Evolutionary conservation across 2,113 vertebrate species (phyloP).

Genomic region (Otolemur garnettii): DNA sequence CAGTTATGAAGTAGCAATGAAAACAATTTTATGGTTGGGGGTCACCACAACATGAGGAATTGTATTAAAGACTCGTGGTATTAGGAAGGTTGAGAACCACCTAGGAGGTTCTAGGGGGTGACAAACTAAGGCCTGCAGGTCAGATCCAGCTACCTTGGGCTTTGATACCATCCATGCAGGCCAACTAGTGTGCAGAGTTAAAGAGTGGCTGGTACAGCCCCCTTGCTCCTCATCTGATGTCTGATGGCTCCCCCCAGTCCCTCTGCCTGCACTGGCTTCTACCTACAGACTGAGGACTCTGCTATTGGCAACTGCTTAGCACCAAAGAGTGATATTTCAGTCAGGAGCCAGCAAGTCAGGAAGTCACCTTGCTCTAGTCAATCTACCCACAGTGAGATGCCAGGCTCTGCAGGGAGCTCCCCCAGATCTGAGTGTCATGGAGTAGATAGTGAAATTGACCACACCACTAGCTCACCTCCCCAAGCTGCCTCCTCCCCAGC

Average conservation of each 20-base stretch:
- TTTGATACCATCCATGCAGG: background rate
- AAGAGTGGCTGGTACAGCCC: background rate
- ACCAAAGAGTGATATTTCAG: background rate
- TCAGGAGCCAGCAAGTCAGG: background rate
- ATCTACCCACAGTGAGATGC: background rate
- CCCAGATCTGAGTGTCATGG: background rate
- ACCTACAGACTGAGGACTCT: background rate
- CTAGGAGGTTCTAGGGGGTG: background rate
- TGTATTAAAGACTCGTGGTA: too few species aligned
- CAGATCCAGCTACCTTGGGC: background rate
- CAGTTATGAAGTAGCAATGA: too few species aligned
- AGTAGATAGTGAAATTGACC: background rate
- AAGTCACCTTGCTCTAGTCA: background rate
- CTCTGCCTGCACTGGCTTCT: background rate
- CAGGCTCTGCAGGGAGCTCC: too few species aligned
- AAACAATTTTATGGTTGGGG: too few species aligned
- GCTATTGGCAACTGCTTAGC: background rate
- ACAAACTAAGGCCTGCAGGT: background rate
- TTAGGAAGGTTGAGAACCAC: too few species aligned
- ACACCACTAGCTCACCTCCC: background rate
- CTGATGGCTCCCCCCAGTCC: background rate
- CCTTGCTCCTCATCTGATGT: too few species aligned
- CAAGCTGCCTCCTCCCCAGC: background rate
- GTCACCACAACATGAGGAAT: too few species aligned
- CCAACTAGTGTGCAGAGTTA: accelerated